phyloP scores from a whole-genome alignment of 2,888 invertebrate species.

The Anticlea derivata region DNA sequence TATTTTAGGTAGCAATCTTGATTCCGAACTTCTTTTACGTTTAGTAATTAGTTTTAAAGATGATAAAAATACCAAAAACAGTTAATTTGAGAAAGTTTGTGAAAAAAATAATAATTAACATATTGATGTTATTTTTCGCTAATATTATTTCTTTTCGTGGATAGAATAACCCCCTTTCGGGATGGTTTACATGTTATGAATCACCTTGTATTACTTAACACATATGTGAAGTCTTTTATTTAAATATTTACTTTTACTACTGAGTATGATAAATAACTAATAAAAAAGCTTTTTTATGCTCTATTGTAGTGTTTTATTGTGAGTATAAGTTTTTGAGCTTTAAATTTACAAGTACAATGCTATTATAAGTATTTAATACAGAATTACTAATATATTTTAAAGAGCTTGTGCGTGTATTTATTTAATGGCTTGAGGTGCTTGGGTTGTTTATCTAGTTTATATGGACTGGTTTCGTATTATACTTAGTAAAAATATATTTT shows the following conservation, averaged over 20 bases:
- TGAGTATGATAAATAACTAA: not conserved
- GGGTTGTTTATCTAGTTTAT: slow-evolving; percentile 65
- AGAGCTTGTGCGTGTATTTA: slow-evolving; percentile 61
- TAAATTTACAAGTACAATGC: slow-evolving; percentile 76
- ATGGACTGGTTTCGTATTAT: slow-evolving; percentile 37
- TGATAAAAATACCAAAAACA: too few relatives aligned
- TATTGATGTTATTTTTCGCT: not conserved
- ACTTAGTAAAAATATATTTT: too few relatives aligned
- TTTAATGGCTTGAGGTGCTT: slow-evolving; percentile 77
- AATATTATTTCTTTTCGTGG: not conserved
- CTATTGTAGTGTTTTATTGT: slow-evolving; percentile 13
- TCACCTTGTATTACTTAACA: not conserved
- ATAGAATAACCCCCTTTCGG: too few relatives aligned
- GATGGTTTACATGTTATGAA: not conserved
- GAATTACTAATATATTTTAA: slow-evolving; percentile 63
- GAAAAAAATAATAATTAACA: not conserved
- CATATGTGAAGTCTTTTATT: not conserved
- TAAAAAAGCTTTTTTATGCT: not conserved
- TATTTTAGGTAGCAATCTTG: too few relatives aligned
- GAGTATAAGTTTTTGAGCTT: slow-evolving; percentile 68
- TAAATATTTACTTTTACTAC: not conserved
- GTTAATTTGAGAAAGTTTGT: too few relatives aligned
- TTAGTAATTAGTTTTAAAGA: too few relatives aligned
- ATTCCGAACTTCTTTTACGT: too few relatives aligned
- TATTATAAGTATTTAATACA: slow-evolving; percentile 49